phyloP scores from a whole-genome alignment of 2,797 vertebrate genomes.

The Squalus acanthias region DNA sequence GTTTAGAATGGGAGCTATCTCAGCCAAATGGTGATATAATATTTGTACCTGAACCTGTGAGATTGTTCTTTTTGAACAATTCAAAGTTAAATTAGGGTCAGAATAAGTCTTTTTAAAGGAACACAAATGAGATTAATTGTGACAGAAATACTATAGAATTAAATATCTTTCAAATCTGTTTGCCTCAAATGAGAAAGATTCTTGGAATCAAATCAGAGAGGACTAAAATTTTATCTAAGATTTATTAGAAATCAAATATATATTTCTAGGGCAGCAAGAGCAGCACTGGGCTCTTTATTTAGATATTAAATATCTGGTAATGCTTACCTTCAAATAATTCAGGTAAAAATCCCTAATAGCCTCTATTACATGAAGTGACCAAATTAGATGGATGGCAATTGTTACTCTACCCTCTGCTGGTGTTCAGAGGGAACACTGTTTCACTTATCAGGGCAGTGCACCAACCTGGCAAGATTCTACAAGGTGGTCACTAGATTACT shows the following conservation, averaged over 20 bases:
- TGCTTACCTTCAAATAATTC: neutral
- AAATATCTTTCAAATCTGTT: neutral
- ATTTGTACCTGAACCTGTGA: neutral
- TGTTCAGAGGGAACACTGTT: neutral
- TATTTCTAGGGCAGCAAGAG: neutral
- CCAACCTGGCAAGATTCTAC: neutral
- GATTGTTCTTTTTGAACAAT: neutral
- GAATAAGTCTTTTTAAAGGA: neutral
- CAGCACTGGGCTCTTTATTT: neutral
- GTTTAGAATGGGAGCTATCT: neutral
- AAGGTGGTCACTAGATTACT: neutral
- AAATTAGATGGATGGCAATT: neutral
- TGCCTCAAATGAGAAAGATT: neutral
- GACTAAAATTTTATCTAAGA: neutral
- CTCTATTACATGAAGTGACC: neutral
- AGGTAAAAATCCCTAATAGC: neutral
- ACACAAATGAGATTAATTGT: neutral
- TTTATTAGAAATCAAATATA: neutral
- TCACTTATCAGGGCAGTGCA: neutral
- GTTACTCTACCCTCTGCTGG: neutral
- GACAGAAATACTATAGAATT: neutral
- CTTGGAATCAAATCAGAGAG: neutral
- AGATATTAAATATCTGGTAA: neutral
- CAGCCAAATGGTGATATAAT: neutral
- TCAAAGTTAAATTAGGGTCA: neutral